These are phyloP conservation scores for Alloplasta piceator DNA, from an alignment of 2,888 invertebrate genomes.

Conservation along the genomic window DNA sequence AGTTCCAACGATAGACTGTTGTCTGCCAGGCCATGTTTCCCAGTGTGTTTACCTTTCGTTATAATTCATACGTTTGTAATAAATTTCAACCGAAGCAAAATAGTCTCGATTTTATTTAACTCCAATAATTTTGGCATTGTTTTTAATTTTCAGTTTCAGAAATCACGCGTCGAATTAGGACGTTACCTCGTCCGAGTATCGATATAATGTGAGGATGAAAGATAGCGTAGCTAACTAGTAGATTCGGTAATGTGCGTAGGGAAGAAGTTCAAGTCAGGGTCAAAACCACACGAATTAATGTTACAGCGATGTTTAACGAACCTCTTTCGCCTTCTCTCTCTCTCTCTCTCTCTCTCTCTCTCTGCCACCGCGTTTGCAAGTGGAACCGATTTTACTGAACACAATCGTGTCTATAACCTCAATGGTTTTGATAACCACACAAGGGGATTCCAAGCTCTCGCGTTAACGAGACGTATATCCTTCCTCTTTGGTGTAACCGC, in stretches of 20 bases:
- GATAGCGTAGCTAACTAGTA: neutral
- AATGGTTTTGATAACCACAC: slow-evolving; percentile 49
- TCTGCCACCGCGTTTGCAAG: neutral
- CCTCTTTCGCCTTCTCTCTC: slow-evolving; percentile 4
- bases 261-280: neutral
- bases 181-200: too few relatives aligned
- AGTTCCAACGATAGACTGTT: too few relatives aligned
- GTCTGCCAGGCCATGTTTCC: too few relatives aligned
- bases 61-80: too few relatives aligned
- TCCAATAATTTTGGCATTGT: too few relatives aligned
- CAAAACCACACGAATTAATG: slow-evolving; percentile 52
- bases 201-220: neutral
- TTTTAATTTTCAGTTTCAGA: too few relatives aligned
- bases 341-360: too few relatives aligned
- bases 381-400: slow-evolving; percentile 47
- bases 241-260: neutral
- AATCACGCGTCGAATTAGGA: too few relatives aligned
- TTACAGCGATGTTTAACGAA: slow-evolving; percentile 51
- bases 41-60: too few relatives aligned
- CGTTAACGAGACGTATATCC: slow-evolving; percentile 48
- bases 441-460: slow-evolving; percentile 32
- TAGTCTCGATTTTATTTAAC: too few relatives aligned
- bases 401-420: slow-evolving; percentile 21
- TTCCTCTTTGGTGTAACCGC: slow-evolving; percentile 13
- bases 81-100: too few relatives aligned